Conservation (phyloP, 64 coral and sea anemone genomes). For the Hydrozoanthus tunicans region DNA sequence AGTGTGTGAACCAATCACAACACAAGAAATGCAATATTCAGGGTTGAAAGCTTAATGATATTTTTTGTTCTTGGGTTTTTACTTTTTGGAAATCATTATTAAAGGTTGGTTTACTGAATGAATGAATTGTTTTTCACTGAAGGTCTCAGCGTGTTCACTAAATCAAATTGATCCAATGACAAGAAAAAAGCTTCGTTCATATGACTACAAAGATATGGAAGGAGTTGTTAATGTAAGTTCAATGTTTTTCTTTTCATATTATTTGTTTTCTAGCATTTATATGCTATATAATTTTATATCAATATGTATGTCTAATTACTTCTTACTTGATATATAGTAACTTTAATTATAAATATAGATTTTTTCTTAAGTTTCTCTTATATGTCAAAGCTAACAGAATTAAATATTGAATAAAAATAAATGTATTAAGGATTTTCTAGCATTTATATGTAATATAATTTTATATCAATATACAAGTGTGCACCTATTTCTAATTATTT, state of each 20-base stretch:
- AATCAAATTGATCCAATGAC: constrained; percentile 90
- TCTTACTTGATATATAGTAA: too few relatives aligned
- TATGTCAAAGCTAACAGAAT: too few relatives aligned
- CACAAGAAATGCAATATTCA: neutral
- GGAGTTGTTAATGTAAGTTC: constrained; percentile 69
- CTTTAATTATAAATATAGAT: too few relatives aligned
- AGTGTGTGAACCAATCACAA: too few relatives aligned
- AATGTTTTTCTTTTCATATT: neutral
- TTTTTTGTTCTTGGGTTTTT: too few relatives aligned
- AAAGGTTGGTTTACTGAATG: neutral
- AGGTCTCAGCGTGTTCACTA: constrained; percentile 92
- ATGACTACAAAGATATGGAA: constrained; percentile 92
- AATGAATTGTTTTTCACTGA: neutral
- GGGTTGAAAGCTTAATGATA: too few relatives aligned
- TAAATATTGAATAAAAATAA: too few relatives aligned
- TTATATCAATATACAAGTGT: too few relatives aligned
- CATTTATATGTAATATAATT: neutral
- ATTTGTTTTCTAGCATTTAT: neutral
- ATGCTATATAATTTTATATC: neutral
- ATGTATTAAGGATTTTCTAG: neutral
- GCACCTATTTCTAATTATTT: too few relatives aligned
- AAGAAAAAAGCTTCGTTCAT: constrained; percentile 81
- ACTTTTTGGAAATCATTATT: too few relatives aligned
- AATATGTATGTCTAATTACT: too few relatives aligned
- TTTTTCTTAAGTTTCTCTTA: too few relatives aligned